Conservation (phyloP, 2,113 vertebrate genomes). For the Pelusios castaneus region DNA sequence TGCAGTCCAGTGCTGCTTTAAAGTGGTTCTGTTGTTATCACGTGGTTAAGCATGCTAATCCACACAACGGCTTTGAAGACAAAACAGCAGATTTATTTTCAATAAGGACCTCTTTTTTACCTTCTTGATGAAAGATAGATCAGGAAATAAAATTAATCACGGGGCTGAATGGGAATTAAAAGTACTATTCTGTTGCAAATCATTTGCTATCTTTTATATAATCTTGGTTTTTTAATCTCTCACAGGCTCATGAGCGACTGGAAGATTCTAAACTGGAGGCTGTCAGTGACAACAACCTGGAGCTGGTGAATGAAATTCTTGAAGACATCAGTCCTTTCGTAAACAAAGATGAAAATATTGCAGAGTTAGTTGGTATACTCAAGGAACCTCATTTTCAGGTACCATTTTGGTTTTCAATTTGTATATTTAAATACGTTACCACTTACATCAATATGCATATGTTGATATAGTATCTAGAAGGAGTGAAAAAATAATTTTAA, state of each 20-base stretch:
- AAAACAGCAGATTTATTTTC: neutral
- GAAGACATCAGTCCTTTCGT: constrained; percentile 88
- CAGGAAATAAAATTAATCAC: neutral
- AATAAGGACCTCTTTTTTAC: neutral
- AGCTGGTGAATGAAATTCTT: constrained; percentile 93
- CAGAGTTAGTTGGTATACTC: constrained; percentile 90
- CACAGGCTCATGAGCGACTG: constrained; percentile 93
- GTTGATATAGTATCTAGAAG: neutral
- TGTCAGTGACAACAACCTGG: constrained; percentile 92
- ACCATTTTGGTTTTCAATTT: constrained; percentile 17
- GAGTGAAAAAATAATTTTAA: neutral
- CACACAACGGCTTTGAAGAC: neutral
- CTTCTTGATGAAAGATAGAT: neutral
- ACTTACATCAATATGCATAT: neutral
- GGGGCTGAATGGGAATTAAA: neutral
- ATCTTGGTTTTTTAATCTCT: constrained; percentile 33
- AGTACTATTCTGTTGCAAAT: neutral
- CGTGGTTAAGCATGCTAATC: neutral
- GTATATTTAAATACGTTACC: neutral
- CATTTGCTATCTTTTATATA: neutral
- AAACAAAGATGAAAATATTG: constrained; percentile 83
- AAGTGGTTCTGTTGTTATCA: neutral
- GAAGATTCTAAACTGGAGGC: constrained; percentile 95
- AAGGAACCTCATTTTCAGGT: constrained; percentile 98
- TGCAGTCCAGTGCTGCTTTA: neutral